These are phyloP conservation scores for Rhea americana DNA, from an alignment of 2,113 vertebrate genomes.

Conservation along the genomic window DNA sequence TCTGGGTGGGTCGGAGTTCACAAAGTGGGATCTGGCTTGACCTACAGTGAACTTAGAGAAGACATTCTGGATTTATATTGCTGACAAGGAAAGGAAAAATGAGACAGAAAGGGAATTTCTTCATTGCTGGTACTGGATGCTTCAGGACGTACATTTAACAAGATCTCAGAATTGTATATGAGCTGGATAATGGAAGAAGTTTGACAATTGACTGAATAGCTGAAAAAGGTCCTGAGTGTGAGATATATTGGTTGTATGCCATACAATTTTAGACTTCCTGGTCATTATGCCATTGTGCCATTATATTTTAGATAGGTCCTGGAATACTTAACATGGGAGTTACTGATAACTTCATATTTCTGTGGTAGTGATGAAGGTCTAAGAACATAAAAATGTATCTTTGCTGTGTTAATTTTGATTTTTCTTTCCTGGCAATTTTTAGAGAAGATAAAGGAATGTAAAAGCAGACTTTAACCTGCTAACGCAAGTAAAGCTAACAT, in stretches of 20 bases:
- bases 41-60: background rate
- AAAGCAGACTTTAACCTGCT: background rate
- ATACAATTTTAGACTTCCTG: background rate
- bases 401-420: background rate
- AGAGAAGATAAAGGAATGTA: background rate
- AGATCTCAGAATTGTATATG: background rate
- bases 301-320: background rate
- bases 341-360: background rate
- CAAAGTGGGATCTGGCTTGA: background rate
- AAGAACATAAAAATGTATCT: background rate
- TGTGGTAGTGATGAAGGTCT: background rate
- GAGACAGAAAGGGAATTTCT: background rate
- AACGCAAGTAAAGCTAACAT: background rate
- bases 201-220: background rate
- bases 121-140: background rate
- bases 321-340: background rate
- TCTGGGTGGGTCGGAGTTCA: background rate
- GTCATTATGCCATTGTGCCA: background rate
- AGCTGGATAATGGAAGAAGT: background rate
- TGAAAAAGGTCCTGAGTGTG: background rate
- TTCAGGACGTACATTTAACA: background rate
- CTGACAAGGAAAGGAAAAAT: background rate
- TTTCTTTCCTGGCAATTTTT: background rate
- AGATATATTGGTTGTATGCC: rapidly evolving
- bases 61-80: background rate